These are phyloP conservation scores for Bubo scandiacus DNA, from an alignment of 2,113 vertebrate genomes.

Conservation along the genomic window DNA sequence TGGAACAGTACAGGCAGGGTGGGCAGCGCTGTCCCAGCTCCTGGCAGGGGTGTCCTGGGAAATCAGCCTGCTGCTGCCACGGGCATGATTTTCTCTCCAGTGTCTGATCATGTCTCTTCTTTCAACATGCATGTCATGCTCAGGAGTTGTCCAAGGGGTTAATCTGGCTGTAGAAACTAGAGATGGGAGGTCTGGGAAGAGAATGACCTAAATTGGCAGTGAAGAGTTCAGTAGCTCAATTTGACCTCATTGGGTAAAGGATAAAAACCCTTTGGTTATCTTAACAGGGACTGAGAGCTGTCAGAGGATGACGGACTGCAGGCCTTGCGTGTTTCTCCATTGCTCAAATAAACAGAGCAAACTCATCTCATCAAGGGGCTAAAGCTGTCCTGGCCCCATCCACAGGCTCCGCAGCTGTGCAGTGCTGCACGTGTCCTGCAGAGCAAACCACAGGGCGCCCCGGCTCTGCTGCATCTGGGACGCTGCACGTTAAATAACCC, in stretches of 20 bases:
- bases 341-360: background rate
- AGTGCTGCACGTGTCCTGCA: background rate
- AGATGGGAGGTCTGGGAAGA: background rate
- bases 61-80: background rate
- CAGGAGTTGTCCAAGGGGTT: background rate
- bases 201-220: rapidly evolving
- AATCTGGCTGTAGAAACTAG: background rate
- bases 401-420: rapidly evolving
- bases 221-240: background rate
- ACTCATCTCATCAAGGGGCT: background rate
- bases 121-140: background rate
- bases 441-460: background rate
- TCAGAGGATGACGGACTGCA: background rate
- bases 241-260: background rate
- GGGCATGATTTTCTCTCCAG: background rate
- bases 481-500: background rate
- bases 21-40: background rate
- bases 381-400: background rate
- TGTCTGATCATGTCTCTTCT: background rate
- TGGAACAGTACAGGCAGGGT: background rate
- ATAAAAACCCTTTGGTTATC: background rate
- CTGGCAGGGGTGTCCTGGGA: background rate
- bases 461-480: background rate
- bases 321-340: rapidly evolving
- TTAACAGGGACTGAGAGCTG: background rate